Conservation (phyloP, 2,797 vertebrate species). For the Fundulus diaphanus region DNA sequence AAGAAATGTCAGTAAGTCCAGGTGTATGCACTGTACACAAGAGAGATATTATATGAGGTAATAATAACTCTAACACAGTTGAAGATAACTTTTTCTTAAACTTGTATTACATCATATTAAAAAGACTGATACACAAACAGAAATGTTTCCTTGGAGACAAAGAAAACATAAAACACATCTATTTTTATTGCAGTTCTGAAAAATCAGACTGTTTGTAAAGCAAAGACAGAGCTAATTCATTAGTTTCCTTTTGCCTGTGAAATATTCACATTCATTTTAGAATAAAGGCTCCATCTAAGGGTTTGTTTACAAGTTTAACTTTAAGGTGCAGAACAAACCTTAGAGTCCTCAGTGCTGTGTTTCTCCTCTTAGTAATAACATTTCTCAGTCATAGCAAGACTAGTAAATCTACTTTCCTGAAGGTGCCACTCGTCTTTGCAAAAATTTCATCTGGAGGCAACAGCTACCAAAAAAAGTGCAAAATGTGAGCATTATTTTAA, state of each 20-base stretch:
- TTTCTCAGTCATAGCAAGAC: constrained; percentile 11
- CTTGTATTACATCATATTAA: not conserved
- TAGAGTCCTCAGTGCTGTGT: not conserved
- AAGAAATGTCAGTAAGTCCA: not conserved
- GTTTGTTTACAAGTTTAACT: constrained; percentile 13
- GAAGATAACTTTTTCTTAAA: not conserved
- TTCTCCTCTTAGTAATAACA: constrained; percentile 13
- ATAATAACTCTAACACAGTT: not conserved
- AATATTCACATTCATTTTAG: constrained; percentile 1
- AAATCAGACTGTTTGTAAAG: constrained; percentile 1
- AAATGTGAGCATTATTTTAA: not conserved
- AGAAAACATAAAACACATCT: not conserved
- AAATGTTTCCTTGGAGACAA: not conserved
- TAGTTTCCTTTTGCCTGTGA: not conserved
- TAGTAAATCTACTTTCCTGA: not conserved
- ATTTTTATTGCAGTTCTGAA: not conserved
- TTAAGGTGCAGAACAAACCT: not conserved
- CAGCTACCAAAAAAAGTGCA: not conserved
- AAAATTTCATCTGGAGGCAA: constrained; percentile 5
- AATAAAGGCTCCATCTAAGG: not conserved
- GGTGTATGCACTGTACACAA: not conserved
- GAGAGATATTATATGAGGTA: not conserved
- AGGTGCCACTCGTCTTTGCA: not conserved
- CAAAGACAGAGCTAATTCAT: not conserved
- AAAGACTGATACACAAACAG: not conserved